Conservation (phyloP, 1,140 invertebrate genomes). For the Chrysomallon squamiferum region DNA sequence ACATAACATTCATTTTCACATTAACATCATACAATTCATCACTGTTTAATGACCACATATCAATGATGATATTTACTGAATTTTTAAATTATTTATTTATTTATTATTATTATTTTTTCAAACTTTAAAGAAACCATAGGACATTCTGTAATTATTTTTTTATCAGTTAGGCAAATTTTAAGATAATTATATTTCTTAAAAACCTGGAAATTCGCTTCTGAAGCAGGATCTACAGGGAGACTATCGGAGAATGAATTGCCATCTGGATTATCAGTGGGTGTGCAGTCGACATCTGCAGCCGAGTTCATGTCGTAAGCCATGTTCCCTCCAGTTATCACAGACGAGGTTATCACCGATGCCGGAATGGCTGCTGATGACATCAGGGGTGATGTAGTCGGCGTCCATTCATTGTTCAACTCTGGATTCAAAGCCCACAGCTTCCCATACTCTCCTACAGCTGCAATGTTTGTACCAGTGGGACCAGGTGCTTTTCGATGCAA, state of each 20-base stretch:
- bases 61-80: no score
- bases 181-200: no score
- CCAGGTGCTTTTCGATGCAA: slow-evolving; percentile 37
- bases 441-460: slow-evolving; percentile 35
- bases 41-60: no score
- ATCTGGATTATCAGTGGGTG: slow-evolving; percentile 12
- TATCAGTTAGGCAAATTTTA: no score
- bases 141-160: no score
- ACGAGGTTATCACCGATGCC: slow-evolving; percentile 43
- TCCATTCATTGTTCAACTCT: slow-evolving; percentile 39
- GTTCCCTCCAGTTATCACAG: slow-evolving; percentile 38
- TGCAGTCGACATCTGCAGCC: slow-evolving; percentile 7
- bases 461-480: slow-evolving; percentile 23
- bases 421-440: slow-evolving; percentile 16
- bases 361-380: slow-evolving; percentile 32
- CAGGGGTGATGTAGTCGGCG: slow-evolving; percentile 14
- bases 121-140: no score
- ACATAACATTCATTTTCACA: no score
- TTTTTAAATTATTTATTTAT: no score
- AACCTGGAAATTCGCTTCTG: slow-evolving; percentile 9
- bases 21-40: no score
- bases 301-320: slow-evolving; percentile 24
- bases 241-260: slow-evolving; percentile 16
- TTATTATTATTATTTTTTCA: no score
- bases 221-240: background rate